Percentiles rank a stretch among this genome's conserved stretches.
phyloP scores from a whole-genome alignment of 2,797 vertebrate genomes.

The Enteromius mattozi region DNA sequence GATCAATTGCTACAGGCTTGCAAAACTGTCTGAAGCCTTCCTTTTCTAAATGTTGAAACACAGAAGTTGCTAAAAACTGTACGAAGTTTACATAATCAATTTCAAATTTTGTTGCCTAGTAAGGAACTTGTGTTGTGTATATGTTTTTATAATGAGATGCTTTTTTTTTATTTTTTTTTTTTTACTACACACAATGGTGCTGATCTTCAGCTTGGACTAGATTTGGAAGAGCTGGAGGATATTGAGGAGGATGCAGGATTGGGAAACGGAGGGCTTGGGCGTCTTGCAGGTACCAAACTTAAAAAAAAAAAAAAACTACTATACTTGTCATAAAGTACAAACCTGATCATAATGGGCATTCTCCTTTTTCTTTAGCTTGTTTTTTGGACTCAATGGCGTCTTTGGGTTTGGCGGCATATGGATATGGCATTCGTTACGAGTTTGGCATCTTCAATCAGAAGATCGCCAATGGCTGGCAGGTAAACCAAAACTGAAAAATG shows the following conservation, averaged over 20 bases:
- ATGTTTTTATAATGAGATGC: neutral
- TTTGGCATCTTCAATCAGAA: constrained; percentile 91
- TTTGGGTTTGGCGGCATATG: constrained; percentile 83
- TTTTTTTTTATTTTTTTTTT: neutral
- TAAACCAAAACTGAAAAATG: constrained; percentile 54
- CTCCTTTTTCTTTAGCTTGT: constrained; percentile 74
- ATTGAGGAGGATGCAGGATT: constrained; percentile 91
- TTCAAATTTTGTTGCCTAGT: neutral
- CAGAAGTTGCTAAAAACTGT: constrained; percentile 17
- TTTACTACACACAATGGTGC: neutral
- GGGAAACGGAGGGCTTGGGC: constrained; percentile 89
- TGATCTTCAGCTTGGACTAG: constrained; percentile 83
- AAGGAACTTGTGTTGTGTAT: neutral
- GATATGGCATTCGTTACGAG: constrained; percentile 89
- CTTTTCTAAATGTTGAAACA: neutral
- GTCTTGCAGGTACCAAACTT: constrained; percentile 82
- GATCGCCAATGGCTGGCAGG: constrained; percentile 86
- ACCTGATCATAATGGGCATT: neutral
- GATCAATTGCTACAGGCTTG: constrained; percentile 10
- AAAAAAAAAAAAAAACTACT: neutral
- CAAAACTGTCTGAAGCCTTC: constrained; percentile 19
- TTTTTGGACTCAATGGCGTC: constrained; percentile 90
- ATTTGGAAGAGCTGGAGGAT: constrained; percentile 92
- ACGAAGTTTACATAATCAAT: neutral
- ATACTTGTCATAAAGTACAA: neutral